Evolutionary conservation across 2,888 invertebrate species (phyloP).

Genomic region (Heliconius ismenius): DNA sequence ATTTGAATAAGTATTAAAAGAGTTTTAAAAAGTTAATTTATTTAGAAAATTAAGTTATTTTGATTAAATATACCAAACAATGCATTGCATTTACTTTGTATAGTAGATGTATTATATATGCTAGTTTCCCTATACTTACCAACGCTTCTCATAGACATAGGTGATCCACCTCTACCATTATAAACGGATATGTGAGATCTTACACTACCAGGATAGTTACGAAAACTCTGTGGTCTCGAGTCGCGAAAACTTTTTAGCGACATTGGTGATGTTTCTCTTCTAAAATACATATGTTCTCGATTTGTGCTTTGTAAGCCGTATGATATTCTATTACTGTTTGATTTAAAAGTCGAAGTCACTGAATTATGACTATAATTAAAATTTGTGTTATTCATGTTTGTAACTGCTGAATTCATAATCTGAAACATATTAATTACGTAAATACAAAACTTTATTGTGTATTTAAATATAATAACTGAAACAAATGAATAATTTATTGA

Average conservation of each 20-base stretch:
- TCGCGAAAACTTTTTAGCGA: constrained; percentile 57
- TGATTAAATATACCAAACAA: too few relatives aligned
- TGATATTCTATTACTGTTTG: constrained; percentile 53
- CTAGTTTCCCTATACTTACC: constrained; percentile 51
- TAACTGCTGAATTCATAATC: constrained; percentile 60
- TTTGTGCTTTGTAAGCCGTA: constrained; percentile 52
- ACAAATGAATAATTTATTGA: neutral
- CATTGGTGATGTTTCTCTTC: constrained; percentile 61
- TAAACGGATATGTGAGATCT: constrained; percentile 56
- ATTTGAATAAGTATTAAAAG: neutral
- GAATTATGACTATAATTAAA: constrained; percentile 52
- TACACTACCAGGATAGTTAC: constrained; percentile 51
- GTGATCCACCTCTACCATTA: constrained; percentile 62
- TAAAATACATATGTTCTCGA: constrained; percentile 51
- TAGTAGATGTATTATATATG: neutral
- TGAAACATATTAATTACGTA: constrained; percentile 49
- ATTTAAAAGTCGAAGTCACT: constrained; percentile 56
- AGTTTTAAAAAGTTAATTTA: neutral
- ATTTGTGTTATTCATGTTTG: constrained; percentile 53
- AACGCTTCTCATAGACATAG: constrained; percentile 64
- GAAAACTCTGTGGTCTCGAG: constrained; percentile 51
- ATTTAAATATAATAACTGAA: neutral
- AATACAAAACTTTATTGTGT: neutral
- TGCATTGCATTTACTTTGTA: neutral
- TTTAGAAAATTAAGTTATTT: too few relatives aligned